phyloP scores from a whole-genome alignment of 2,113 vertebrate species.

The Lamprologus sp. region DNA sequence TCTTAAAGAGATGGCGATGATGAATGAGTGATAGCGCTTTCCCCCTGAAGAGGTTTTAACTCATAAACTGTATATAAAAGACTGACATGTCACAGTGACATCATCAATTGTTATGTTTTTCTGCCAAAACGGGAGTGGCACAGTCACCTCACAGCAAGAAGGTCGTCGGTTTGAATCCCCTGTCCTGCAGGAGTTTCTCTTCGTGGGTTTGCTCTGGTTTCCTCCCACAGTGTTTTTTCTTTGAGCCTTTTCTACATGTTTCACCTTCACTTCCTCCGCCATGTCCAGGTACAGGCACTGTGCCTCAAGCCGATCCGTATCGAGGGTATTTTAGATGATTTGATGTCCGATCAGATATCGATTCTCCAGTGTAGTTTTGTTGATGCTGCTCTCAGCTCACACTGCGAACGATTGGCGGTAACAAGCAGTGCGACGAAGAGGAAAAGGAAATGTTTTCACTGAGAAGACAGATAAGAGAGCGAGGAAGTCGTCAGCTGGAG shows the following conservation, averaged over 20 bases:
- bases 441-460: background rate
- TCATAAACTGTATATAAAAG: background rate
- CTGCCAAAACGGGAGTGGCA: background rate
- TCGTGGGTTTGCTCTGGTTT: background rate
- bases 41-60: background rate
- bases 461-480: background rate
- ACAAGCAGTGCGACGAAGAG: background rate
- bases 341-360: background rate
- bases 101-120: background rate
- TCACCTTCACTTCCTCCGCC: background rate
- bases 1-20: background rate
- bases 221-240: background rate
- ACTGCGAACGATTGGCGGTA: background rate
- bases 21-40: background rate
- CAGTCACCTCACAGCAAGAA: background rate
- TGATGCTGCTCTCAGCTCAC: background rate
- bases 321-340: background rate
- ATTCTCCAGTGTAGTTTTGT: background rate
- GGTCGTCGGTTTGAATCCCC: background rate
- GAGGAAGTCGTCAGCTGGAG: background rate
- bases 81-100: background rate
- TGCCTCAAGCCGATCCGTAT: accelerated
- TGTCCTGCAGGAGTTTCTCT: background rate
- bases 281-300: background rate
- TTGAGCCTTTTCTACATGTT: background rate